These are phyloP conservation scores for Conops quadrifasciatus DNA, from an alignment of 2,888 invertebrate species.

Conservation along the genomic window DNA sequence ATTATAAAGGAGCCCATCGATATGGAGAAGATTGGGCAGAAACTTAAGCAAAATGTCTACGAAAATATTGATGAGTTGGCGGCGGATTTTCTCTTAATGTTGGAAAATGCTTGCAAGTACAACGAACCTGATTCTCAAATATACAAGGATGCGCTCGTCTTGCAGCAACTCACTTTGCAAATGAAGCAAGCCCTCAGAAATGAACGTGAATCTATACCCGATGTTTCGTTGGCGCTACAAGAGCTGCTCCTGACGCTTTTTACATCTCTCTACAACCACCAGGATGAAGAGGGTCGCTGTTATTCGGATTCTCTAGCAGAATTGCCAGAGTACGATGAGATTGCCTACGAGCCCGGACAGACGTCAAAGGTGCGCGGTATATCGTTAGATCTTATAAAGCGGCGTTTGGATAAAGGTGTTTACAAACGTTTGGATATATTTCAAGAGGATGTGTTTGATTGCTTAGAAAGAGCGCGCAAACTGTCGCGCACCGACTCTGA, in stretches of 20 bases:
- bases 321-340: constrained; percentile 85
- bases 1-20: constrained; percentile 97
- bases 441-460: constrained; percentile 95
- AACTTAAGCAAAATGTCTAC: constrained; percentile 80
- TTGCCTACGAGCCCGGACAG: constrained; percentile 67
- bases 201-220: constrained; percentile 79
- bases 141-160: constrained; percentile 92
- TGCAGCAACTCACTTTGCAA: constrained; percentile 91
- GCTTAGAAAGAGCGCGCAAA: constrained; percentile 88
- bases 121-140: constrained; percentile 98
- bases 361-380: constrained; percentile 77
- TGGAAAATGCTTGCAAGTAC: constrained; percentile 96
- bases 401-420: constrained; percentile 88
- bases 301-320: constrained; percentile 97
- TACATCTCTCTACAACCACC: constrained; percentile 93
- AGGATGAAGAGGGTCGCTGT: constrained; percentile 96
- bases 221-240: constrained; percentile 88
- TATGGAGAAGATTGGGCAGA: constrained; percentile 91
- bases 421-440: constrained; percentile 94
- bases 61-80: constrained; percentile 86
- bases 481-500: constrained; percentile 92
- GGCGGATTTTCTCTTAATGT: constrained; percentile 90
- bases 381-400: constrained; percentile 91
- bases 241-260: constrained; percentile 91
- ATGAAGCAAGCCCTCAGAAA: constrained; percentile 86